These are phyloP conservation scores for Ormia ochracea DNA, from an alignment of 2,888 invertebrate species.

Conservation along the genomic window DNA sequence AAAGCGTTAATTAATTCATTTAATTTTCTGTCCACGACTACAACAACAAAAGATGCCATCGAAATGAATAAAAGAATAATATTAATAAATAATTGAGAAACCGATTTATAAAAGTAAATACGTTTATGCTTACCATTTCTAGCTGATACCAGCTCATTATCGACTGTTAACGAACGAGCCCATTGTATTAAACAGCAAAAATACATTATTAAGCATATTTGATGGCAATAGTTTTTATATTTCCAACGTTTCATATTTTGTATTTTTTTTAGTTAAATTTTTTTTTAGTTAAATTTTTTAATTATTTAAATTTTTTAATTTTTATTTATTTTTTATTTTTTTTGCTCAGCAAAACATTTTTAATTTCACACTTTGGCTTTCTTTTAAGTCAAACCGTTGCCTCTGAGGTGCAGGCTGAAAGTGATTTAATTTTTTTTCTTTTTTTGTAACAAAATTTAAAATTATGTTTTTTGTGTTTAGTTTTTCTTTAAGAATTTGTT, in stretches of 20 bases:
- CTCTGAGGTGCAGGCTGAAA: slow-evolving; percentile 55
- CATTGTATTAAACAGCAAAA: slow-evolving; percentile 13
- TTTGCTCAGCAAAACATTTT: neutral
- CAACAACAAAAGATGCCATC: too few species aligned
- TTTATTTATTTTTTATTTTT: neutral
- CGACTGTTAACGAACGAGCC: slow-evolving; percentile 70
- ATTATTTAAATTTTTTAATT: neutral
- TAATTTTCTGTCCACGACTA: too few species aligned
- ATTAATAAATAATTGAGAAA: too few species aligned
- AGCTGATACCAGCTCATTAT: slow-evolving; percentile 75
- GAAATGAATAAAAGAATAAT: too few species aligned
- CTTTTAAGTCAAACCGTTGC: slow-evolving; percentile 31
- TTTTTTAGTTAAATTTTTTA: slow-evolving; percentile 24
- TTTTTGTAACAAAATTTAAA: neutral
- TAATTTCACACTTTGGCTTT: neutral
- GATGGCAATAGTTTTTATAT: slow-evolving; percentile 24
- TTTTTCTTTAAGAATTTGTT: slow-evolving; percentile 47
- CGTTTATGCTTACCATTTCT: slow-evolving; percentile 73
- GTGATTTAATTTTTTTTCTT: slow-evolving; percentile 25
- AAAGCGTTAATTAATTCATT: too few species aligned
- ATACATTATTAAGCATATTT: slow-evolving; percentile 41
- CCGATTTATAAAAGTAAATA: neutral
- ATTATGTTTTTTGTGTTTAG: too few species aligned
- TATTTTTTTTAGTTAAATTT: neutral
- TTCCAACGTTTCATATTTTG: slow-evolving; percentile 53